Base-by-base conservation (phyloP, 2,797 vertebrate genomes). In the Amniataba percoides region DNA sequence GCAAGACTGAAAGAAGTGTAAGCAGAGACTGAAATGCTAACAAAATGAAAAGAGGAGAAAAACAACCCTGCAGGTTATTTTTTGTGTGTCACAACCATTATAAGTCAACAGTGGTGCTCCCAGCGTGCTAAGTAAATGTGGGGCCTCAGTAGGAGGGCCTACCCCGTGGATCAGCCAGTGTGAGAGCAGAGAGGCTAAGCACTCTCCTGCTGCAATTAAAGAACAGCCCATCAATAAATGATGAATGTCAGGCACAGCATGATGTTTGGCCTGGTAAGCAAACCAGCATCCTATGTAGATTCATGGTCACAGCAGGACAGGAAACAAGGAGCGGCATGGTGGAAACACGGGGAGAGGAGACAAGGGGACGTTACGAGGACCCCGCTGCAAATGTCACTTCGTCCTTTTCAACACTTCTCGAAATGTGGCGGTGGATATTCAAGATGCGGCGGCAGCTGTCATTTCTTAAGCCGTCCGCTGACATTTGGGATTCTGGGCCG, bases 191-290 rank as follows among this genome's bases (percentile, higher is more conserved):
- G 70, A 71, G 74, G 88, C 87, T 86, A 78, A 90, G 89, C 82
- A 88, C 85, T 90, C 82, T 87, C 87, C 89, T 55, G 80, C 89
- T 88, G 92, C 94, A 95, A 94, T 95, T 95, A 95, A 94, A 94
- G 86, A 80, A 82, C 68, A 76, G 57, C 51, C 73, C 90, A 90
- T 96, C 91, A 94, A 96, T 95, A 96, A 95, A 91, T 94, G 88
- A 96, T 95, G 92, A 96, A 96, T 96, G 95, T 93, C 95, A 96
- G 90, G 83, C 91, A 67, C 93, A 93, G 95, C 93, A 5, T 93
- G 95, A 84, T 88, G 90, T 93, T 92, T 84, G 88, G 74, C 90
- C 89, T 85, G 86, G 88, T 86, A 86, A 83, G 92, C 80, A 84
- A 81, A 65, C 89, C 63, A 46, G 87, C 76, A 78, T 81, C 88